Evolutionary conservation across 2,888 invertebrate genomes (phyloP).

Genomic region (Carterocephalus palaemon): DNA sequence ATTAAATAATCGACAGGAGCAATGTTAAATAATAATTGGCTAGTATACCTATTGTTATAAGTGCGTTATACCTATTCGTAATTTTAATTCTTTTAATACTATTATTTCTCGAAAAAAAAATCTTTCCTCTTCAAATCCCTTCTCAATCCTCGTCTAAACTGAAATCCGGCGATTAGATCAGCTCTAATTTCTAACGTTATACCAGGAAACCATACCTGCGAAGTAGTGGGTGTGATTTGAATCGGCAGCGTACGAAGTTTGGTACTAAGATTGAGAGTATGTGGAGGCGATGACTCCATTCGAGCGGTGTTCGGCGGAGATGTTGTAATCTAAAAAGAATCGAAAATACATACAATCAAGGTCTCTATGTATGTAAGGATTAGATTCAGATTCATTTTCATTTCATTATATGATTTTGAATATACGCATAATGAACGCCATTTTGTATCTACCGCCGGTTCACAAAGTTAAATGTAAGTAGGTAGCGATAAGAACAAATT

Average conservation of each 20-base stretch:
- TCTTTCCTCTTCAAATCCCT: too few species aligned
- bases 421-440: too few species aligned
- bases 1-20: background rate
- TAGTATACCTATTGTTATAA: too few species aligned
- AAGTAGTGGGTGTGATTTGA: conserved; percentile 68
- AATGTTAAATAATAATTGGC: background rate
- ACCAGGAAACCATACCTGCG: conserved; percentile 71
- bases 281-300: conserved; percentile 54
- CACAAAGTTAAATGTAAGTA: too few species aligned
- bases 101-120: too few species aligned
- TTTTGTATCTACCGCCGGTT: too few species aligned
- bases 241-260: conserved; percentile 68
- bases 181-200: conserved; percentile 61
- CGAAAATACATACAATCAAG: conserved; percentile 8
- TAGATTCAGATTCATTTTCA: too few species aligned
- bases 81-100: too few species aligned
- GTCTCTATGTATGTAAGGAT: too few species aligned
- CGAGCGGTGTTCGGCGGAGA: conserved; percentile 55
- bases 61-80: too few species aligned
- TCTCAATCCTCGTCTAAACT: conserved; percentile 29
- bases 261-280: conserved; percentile 65
- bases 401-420: too few species aligned
- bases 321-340: conserved; percentile 56
- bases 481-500: too few species aligned
- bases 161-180: conserved; percentile 40